Evolutionary conservation across 1,140 invertebrate species (phyloP).

Genomic region (Drosophila dunni): DNA sequence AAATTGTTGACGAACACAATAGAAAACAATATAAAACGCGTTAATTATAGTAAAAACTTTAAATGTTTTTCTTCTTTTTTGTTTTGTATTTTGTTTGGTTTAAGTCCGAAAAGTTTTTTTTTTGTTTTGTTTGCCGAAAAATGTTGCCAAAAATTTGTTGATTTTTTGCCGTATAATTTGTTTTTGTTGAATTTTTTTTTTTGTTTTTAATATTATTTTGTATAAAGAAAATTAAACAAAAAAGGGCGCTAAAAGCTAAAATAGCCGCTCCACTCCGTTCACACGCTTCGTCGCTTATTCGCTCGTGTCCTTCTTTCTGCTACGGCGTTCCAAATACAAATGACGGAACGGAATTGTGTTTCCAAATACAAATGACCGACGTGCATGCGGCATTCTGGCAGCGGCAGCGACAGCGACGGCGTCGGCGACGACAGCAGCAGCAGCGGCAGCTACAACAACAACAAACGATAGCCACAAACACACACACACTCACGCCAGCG

Average conservation of each 20-base stretch:
- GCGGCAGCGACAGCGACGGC: conserved; percentile 20
- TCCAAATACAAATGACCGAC: conserved; percentile 79
- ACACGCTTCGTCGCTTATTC: conserved; percentile 70
- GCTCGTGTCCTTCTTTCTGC: conserved; percentile 79
- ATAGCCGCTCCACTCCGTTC: conserved; percentile 78
- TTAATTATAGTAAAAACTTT: conserved; percentile 46
- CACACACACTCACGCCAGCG: conserved; percentile 11
- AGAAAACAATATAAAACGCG: conserved; percentile 49
- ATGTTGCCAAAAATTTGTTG: conserved; percentile 64
- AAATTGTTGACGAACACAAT: conserved; percentile 77
- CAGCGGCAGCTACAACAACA: conserved; percentile 15
- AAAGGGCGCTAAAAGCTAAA: conserved; percentile 83
- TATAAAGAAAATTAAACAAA: conserved; percentile 79
- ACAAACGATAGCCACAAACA: conserved; percentile 9
- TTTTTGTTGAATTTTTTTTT: conserved; percentile 43
- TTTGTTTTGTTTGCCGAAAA: conserved; percentile 65
- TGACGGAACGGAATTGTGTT: conserved; percentile 51
- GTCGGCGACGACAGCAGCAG: conserved; percentile 1
- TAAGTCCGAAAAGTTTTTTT: conserved; percentile 54
- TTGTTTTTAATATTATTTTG: conserved; percentile 43
- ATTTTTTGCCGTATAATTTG: conserved; percentile 40
- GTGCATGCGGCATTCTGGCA: conserved; percentile 67
- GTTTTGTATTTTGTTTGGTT: conserved; percentile 37
- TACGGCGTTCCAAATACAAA: conserved; percentile 56
- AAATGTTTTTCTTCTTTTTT: conserved; percentile 32